Percentiles rank a stretch among this genome's conserved stretches.
Evolutionary conservation across 2,888 invertebrate species (phyloP).

Genomic region (Drosophila picticornis): DNA sequence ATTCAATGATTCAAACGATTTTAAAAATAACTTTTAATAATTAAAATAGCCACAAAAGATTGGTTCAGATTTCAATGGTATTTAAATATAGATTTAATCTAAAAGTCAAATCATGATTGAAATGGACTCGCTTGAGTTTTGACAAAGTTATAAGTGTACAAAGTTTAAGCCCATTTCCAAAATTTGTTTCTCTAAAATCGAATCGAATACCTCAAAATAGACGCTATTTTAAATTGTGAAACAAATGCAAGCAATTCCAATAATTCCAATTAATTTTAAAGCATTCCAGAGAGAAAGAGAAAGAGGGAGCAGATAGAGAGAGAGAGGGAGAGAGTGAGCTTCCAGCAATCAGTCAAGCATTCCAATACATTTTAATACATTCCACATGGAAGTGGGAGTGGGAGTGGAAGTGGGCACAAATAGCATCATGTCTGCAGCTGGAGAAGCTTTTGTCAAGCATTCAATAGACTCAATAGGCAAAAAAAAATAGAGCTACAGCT

Average conservation of each 20-base stretch:
- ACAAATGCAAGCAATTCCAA: conserved; percentile 5
- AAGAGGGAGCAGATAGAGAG: neutral
- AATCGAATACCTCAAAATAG: neutral
- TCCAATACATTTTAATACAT: conserved; percentile 16
- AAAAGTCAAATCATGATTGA: neutral
- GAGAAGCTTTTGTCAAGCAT: conserved; percentile 40
- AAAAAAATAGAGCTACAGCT: conserved; percentile 1
- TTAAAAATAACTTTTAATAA: neutral
- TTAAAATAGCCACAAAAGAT: neutral
- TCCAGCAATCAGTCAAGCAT: neutral
- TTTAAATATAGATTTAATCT: neutral
- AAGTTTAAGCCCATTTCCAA: neutral
- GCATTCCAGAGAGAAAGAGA: neutral
- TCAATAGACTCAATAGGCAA: conserved; percentile 55
- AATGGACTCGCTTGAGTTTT: neutral
- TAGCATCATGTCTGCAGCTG: conserved; percentile 7
- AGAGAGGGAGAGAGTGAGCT: neutral
- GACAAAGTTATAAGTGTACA: neutral
- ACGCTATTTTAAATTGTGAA: neutral
- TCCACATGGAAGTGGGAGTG: neutral
- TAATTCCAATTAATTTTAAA: conserved; percentile 8
- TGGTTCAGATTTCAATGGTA: neutral
- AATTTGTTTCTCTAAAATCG: neutral
- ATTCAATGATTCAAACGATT: neutral
- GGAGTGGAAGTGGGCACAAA: conserved; percentile 4